Evolutionary conservation across 2,888 invertebrate genomes (phyloP), one percentile per base, ranked within the genome.

Genomic region (Aethes cnicana): DNA sequence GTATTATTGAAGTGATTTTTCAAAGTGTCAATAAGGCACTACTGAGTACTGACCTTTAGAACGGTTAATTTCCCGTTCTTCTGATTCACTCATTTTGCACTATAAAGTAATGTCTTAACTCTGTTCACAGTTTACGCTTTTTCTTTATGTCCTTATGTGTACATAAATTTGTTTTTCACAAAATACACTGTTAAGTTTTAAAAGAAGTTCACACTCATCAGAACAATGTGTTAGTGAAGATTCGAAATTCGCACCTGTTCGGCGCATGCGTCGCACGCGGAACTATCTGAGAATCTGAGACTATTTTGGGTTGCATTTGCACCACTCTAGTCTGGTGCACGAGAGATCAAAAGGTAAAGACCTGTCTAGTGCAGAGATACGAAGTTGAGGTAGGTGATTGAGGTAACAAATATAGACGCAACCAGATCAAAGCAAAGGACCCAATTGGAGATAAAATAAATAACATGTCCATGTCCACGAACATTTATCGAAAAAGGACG

Each of bases 251-350:
- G 77, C 86, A 88, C 87, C 88, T 87, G 86, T 82, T 63, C 64
- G 69, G 69, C 66, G 71, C 69, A 63, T 60, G 72, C 72, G 68
- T 75, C 74, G 76, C 69, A 86, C 69, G 79, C 87, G 88, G 86
- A 88, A 87, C 84, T 81, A 73, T 63, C 64, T 68, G 63, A 59
- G 73, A 80, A 73, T 63, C 64, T 68, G 63, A 59, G 73, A 80
- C 84, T 85, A 87, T 86, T 86, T 84, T 73, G 66, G 78, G 75
- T 72, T 74, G 74, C 73, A 83, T 84, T 78, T 79, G 83, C 85
- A 84, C 84, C 81, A 82, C 81, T 79, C 72, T 71, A 74, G 77
- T 73, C 80, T 72, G 76, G 67, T 68, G 72, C 68, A 80, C 77
- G 81, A 63, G 80, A 85, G 84, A 86, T 85, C 80, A 84, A 84